A percentile compares a stretch with the other conserved stretches of the same genome.
These are phyloP conservation scores for Porites lobata DNA, from an alignment of 92 coral and sea anemone genomes.

Conservation along the genomic window DNA sequence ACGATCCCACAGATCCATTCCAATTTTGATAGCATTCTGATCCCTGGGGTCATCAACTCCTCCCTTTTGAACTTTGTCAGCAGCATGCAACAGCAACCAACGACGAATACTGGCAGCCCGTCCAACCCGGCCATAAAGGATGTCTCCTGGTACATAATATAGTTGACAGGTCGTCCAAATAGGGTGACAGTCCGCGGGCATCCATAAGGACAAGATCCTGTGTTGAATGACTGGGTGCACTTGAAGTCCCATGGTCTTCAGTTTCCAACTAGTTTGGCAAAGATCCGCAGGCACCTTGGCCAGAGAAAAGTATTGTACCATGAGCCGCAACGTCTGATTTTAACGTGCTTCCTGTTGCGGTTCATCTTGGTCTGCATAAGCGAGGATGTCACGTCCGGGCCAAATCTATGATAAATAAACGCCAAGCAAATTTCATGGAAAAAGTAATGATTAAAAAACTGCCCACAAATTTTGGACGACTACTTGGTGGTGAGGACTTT, in stretches of 20 bases:
- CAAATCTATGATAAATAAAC: not conserved
- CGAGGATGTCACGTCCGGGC: not conserved
- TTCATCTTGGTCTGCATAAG: conserved; percentile 26
- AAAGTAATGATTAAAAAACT: no score
- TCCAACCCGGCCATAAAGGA: conserved; percentile 53
- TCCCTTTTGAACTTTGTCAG: conserved; percentile 59
- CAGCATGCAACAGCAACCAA: conserved; percentile 44
- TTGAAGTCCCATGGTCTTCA: conserved; percentile 50
- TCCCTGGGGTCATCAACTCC: conserved; percentile 60
- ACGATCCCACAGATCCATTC: conserved; percentile 50
- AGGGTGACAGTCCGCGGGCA: conserved; percentile 45
- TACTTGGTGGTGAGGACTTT: no score
- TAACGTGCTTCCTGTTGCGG: conserved; percentile 25
- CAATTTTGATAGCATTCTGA: conserved; percentile 61
- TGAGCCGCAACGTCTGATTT: conserved; percentile 26
- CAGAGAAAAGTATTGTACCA: not conserved
- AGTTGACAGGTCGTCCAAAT: conserved; percentile 32
- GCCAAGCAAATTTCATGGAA: no score
- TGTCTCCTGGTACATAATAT: conserved; percentile 57
- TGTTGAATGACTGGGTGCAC: conserved; percentile 42
- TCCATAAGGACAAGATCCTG: conserved; percentile 16
- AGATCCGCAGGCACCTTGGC: conserved; percentile 34
- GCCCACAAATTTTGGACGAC: no score
- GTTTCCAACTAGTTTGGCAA: conserved; percentile 38
- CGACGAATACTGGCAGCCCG: conserved; percentile 55